Percentiles rank a stretch among this genome's conserved stretches.
These are phyloP conservation scores for Diceros bicornis DNA, from an alignment of 2,797 vertebrate species.

Conservation along the genomic window DNA sequence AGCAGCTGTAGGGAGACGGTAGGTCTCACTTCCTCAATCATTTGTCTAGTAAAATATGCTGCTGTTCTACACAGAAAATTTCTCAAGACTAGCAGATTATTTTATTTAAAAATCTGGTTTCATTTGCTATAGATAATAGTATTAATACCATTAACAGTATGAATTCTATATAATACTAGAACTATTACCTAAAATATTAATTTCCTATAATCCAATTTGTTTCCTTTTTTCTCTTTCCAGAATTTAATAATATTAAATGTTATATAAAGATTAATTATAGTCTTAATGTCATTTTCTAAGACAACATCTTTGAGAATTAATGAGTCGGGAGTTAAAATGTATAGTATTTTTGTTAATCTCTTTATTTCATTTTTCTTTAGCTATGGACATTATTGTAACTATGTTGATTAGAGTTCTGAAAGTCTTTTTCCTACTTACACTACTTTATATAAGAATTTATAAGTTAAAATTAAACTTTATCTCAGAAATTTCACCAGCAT, in stretches of 20 bases:
- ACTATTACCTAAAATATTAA: not conserved
- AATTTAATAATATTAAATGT: constrained; percentile 4
- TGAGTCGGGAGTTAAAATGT: not conserved
- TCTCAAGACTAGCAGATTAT: not conserved
- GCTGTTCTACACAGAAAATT: not conserved
- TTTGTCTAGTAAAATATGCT: not conserved
- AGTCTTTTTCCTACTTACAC: not conserved
- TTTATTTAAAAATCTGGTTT: not conserved
- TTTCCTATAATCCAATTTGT: not conserved
- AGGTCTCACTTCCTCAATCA: not conserved
- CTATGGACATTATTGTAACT: not conserved
- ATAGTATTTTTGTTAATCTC: not conserved
- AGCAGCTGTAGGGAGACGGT: not conserved
- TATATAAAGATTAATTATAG: not conserved
- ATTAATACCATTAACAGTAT: not conserved
- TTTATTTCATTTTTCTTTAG: not conserved
- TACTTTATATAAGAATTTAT: not conserved
- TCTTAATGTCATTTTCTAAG: not conserved
- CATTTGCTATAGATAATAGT: not conserved
- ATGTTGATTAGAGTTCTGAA: not conserved
- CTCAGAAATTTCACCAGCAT: constrained; percentile 12
- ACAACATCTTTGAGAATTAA: not conserved
- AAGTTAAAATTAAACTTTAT: constrained; percentile 37
- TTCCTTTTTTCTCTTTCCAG: not conserved
- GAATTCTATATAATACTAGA: not conserved